Evolutionary conservation across 2,113 vertebrate genomes (phyloP), one percentile per base, ranked within the genome.

Genomic region (Hylia prasina): DNA sequence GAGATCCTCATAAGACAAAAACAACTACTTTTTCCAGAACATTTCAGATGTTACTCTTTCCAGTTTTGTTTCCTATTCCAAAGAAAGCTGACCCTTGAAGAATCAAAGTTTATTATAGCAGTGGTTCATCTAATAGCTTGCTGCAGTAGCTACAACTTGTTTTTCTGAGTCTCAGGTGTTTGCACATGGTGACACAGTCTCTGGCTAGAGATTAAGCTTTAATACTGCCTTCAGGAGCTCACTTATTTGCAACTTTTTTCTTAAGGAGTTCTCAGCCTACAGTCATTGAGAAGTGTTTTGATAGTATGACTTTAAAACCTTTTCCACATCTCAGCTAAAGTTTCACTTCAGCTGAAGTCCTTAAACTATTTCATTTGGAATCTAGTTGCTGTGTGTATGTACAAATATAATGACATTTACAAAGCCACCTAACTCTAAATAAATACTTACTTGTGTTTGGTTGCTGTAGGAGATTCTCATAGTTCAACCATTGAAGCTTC

Each of bases 401-500:
- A 21, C 20, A 40, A 70, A 47, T 66, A 33, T 4, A 73, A 30
- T 27, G 7, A 75, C 11, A 31, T 56, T 90, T 90, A 47, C 11
- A 75, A 70, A 75, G 19, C 24, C 10, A 54, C 27, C 6, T 56
- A 54, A 57, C 16, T 66, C 27, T 45, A 54, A 45, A 42, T 30
- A 66, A 44, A 25, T 70, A 33, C 20, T 60, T 35, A 22, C 5
- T 71, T 70, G 4, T 70, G 14, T 66, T 94, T 66, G 51, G 94
- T 98, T 70, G 98, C 99, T 87, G 99, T 98, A 9, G 99, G 98
- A 80, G 98, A 99, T 76, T 99, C 98, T 95, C 98, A 98, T 68
- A 98, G 98, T 84, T 97, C 98, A 84, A 98, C 98, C 85, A 96
- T 97, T 71, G 98, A 99, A 93, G 99, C 98, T 11, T 88, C 35